Evolutionary conservation across 92 coral and sea anemone species (phyloP).

Genomic region (Actinernus sp.): DNA sequence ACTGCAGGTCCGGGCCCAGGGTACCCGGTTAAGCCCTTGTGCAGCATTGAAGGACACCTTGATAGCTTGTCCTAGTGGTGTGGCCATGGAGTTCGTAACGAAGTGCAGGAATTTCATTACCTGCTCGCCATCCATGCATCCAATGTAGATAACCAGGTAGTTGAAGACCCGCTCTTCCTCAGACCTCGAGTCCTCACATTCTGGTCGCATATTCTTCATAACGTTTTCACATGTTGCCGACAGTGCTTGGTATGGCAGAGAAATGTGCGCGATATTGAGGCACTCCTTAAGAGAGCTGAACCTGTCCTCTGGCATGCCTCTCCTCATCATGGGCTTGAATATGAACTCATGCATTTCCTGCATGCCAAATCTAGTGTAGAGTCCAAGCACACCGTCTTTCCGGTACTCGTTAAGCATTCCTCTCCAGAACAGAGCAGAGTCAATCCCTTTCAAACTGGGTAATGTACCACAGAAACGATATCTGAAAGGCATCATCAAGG

Average conservation of each 20-base stretch:
- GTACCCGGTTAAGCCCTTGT: conserved; percentile 9
- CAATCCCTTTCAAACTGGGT: conserved; percentile 46
- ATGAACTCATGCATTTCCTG: too few relatives aligned
- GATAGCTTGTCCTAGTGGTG: conserved; percentile 7
- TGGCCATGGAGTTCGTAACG: conserved; percentile 5
- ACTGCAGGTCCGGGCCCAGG: conserved; percentile 4
- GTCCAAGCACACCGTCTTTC: conserved; percentile 1
- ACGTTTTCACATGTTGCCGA: conserved; percentile 7
- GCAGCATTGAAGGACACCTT: conserved; percentile 7
- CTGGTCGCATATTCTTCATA: conserved; percentile 3
- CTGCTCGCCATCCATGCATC: conserved; percentile 13
- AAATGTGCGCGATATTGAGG: conserved; percentile 5
- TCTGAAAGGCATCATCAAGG: conserved; percentile 26
- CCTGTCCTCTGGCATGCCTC: conserved; percentile 10
- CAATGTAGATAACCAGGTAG: conserved; percentile 1
- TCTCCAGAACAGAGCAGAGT: conserved; percentile 10
- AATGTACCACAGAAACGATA: conserved; percentile 58
- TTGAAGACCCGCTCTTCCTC: conserved; percentile 12
- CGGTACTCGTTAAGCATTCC: conserved; percentile 1
- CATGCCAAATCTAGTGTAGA: conserved; percentile 38
- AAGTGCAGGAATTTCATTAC: conserved; percentile 7
- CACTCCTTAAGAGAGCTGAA: not conserved
- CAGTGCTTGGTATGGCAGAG: conserved; percentile 1
- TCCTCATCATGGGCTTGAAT: too few relatives aligned
- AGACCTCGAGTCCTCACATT: conserved; percentile 7